A percentile compares a stretch with the other conserved stretches of the same genome.
These are phyloP conservation scores for Prosapia bicincta DNA, from an alignment of 2,888 invertebrate species.

Conservation along the genomic window DNA sequence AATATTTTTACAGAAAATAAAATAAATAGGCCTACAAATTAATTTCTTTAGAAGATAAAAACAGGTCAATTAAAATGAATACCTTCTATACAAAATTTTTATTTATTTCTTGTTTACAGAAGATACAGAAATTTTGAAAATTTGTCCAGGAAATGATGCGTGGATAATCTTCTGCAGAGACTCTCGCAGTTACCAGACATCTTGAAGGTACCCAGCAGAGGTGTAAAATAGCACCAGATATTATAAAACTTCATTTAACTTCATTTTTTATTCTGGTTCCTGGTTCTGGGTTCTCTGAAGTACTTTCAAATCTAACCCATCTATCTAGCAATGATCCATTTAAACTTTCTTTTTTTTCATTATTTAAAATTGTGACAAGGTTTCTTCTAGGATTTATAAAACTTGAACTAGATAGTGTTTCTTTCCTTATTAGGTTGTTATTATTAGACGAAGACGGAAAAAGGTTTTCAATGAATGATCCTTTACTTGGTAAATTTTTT, in stretches of 20 bases:
- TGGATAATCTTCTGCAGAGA: background rate
- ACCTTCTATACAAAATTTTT: no score
- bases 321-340: constrained; percentile 35
- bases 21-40: no score
- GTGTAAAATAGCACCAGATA: background rate
- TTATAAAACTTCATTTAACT: background rate
- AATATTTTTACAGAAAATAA: no score
- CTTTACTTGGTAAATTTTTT: background rate
- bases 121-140: no score
- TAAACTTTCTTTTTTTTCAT: constrained; percentile 2
- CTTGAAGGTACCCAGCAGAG: background rate
- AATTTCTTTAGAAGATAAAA: no score
- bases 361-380: background rate
- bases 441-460: background rate
- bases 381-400: background rate
- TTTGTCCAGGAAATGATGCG: background rate
- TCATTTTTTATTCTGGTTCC: background rate
- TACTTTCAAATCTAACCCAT: constrained; percentile 33
- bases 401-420: background rate
- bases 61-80: no score
- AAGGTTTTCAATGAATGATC: background rate
- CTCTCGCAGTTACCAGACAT: background rate
- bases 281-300: background rate
- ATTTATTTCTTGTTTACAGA: no score
- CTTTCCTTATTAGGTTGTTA: background rate